Conservation (phyloP, 2,888 invertebrate species). For the Lasioglossum leucozonium region DNA sequence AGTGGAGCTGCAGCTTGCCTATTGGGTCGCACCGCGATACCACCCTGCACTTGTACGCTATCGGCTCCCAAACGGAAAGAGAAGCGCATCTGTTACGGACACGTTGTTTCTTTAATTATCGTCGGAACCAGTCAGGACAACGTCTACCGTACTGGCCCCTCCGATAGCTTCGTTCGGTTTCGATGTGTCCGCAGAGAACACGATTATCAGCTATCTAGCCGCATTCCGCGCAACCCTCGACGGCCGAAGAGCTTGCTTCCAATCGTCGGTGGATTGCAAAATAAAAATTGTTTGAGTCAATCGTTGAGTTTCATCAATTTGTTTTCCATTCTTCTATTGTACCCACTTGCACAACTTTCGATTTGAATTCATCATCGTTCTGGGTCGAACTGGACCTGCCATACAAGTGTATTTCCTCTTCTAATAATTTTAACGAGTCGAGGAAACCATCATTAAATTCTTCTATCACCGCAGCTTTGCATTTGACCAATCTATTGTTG, state of each 20-base stretch:
- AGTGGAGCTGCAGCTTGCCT: background rate
- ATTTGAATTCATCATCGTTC: too few species aligned
- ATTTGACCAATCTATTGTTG: background rate
- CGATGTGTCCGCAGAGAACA: background rate
- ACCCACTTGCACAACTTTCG: too few species aligned
- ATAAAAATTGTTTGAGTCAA: background rate
- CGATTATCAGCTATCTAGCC: background rate
- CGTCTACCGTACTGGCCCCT: background rate
- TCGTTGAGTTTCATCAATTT: too few species aligned
- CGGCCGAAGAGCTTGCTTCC: too few species aligned
- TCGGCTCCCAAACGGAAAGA: background rate
- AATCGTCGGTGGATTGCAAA: too few species aligned
- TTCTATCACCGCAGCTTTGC: background rate
- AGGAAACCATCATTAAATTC: background rate
- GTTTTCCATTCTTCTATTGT: too few species aligned
- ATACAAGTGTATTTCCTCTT: too few species aligned
- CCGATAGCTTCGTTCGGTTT: background rate
- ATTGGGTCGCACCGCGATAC: background rate
- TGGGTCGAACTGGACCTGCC: too few species aligned
- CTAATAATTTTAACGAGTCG: background rate
- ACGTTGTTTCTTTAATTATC: conserved; percentile 1
- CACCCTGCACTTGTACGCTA: background rate
- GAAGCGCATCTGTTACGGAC: background rate
- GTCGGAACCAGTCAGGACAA: background rate
- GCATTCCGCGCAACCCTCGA: too few species aligned